A percentile compares a stretch with the other conserved stretches of the same genome.
Evolutionary conservation across 2,797 vertebrate species (phyloP).

Genomic region (Sciurus vulgaris): DNA sequence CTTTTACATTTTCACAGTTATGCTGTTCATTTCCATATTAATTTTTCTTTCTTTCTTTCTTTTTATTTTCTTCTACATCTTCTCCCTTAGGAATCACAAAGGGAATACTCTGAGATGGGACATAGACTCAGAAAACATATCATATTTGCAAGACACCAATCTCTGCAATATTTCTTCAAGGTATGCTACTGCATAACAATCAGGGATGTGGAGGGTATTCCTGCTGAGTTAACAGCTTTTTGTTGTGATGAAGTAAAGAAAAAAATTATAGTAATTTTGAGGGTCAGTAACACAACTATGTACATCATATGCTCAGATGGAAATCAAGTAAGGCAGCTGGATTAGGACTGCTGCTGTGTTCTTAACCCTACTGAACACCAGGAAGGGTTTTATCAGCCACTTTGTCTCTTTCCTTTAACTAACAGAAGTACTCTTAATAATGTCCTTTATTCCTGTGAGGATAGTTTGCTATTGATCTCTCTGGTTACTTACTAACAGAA

Average conservation of each 20-base stretch:
- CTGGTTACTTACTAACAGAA: neutral
- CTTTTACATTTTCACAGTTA: constrained; percentile 68
- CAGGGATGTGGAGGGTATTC: neutral
- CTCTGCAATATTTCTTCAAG: constrained; percentile 48
- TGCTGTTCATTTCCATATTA: neutral
- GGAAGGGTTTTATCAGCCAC: neutral
- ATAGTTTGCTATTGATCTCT: constrained; percentile 9
- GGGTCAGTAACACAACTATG: constrained; percentile 19
- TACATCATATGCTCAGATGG: neutral
- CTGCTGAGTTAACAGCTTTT: constrained; percentile 31
- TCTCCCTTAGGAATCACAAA: constrained; percentile 59
- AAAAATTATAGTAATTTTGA: constrained; percentile 62
- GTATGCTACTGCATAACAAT: constrained; percentile 11
- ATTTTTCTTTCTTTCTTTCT: constrained; percentile 8
- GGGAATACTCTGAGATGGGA: constrained; percentile 2
- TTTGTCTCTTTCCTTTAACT: neutral
- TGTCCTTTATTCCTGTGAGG: neutral
- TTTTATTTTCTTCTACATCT: neutral
- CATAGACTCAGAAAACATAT: constrained; percentile 8
- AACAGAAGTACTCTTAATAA: neutral
- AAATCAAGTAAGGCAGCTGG: neutral
- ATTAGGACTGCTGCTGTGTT: neutral
- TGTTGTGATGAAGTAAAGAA: neutral
- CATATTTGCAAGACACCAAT: constrained; percentile 28
- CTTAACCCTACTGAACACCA: neutral